phyloP scores from a whole-genome alignment of 2,113 vertebrate species.

The Serinus canaria region DNA sequence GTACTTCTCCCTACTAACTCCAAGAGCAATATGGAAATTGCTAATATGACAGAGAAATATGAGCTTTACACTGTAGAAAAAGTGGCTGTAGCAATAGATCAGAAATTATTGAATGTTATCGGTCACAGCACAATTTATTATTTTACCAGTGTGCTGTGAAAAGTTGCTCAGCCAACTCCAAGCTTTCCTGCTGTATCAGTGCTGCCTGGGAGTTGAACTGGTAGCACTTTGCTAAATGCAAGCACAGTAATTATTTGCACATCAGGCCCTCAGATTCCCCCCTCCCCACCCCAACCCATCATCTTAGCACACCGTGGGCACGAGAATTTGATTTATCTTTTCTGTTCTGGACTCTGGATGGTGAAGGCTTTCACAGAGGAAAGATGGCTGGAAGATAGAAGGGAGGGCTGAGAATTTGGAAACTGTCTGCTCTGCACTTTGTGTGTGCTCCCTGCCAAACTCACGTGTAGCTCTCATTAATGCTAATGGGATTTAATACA shows the following conservation, averaged over 20 bases:
- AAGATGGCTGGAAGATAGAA: slow-evolving; percentile 32
- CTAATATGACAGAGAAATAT: slow-evolving; percentile 58
- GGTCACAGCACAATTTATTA: slow-evolving; percentile 56
- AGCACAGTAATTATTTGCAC: slow-evolving; percentile 37
- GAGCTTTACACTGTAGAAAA: slow-evolving; percentile 29
- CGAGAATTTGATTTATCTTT: slow-evolving; percentile 39
- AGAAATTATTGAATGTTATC: slow-evolving; percentile 65
- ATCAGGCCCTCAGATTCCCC: not conserved
- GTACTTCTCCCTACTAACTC: slow-evolving; percentile 11
- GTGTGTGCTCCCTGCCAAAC: slow-evolving; percentile 26
- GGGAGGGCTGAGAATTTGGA: slow-evolving; percentile 37
- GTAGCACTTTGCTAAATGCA: not conserved
- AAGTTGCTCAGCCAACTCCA: slow-evolving; percentile 40
- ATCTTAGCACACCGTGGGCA: not conserved
- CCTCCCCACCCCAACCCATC: not conserved
- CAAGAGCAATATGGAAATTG: slow-evolving; percentile 56
- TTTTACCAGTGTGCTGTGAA: slow-evolving; percentile 43
- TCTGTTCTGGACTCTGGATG: not conserved
- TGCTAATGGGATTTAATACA: slow-evolving; percentile 68
- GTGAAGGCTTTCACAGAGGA: not conserved
- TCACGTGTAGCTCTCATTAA: slow-evolving; percentile 49
- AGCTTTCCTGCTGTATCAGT: not conserved
- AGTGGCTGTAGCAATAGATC: slow-evolving; percentile 32
- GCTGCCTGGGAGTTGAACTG: not conserved
- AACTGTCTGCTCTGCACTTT: slow-evolving; percentile 59